A percentile compares a stretch with the other conserved stretches of the same genome.
Evolutionary conservation across 2,888 invertebrate genomes (phyloP).

Genomic region (Schizaphis graminum): DNA sequence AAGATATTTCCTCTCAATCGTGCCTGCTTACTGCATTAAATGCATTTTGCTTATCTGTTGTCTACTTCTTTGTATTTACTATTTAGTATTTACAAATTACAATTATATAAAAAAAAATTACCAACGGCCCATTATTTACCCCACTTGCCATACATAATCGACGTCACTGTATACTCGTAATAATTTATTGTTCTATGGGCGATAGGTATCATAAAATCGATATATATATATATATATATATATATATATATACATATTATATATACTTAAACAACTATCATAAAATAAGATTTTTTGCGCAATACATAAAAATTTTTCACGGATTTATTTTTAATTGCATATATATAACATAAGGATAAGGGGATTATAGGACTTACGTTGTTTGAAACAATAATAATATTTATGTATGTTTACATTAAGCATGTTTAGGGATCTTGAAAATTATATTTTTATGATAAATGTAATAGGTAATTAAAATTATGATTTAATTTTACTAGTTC

Average conservation of each 20-base stretch:
- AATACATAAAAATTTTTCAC: not conserved
- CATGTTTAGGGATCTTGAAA: not conserved
- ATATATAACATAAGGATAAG: not conserved
- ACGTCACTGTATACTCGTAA: too few relatives aligned
- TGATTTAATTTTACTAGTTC: not conserved
- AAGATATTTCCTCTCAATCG: too few relatives aligned
- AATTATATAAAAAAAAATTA: too few relatives aligned
- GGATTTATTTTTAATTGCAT: not conserved
- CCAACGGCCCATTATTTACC: too few relatives aligned
- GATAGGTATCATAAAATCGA: not conserved
- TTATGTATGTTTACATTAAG: not conserved
- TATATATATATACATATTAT: too few relatives aligned
- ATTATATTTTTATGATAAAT: not conserved
- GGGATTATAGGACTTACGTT: not conserved
- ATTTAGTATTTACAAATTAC: too few relatives aligned
- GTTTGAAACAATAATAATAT: not conserved
- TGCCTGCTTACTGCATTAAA: too few relatives aligned
- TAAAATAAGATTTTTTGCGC: not conserved
- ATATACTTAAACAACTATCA: not conserved
- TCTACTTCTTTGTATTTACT: too few relatives aligned
- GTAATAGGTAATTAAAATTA: not conserved
- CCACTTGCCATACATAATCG: too few relatives aligned
- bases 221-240: too few relatives aligned
- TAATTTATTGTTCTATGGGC: not conserved
- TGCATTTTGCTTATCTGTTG: too few relatives aligned